Percentiles rank a stretch among this genome's conserved stretches.
These are phyloP conservation scores for Eretmochelys imbricata DNA, from an alignment of 2,113 vertebrate species.

Conservation along the genomic window DNA sequence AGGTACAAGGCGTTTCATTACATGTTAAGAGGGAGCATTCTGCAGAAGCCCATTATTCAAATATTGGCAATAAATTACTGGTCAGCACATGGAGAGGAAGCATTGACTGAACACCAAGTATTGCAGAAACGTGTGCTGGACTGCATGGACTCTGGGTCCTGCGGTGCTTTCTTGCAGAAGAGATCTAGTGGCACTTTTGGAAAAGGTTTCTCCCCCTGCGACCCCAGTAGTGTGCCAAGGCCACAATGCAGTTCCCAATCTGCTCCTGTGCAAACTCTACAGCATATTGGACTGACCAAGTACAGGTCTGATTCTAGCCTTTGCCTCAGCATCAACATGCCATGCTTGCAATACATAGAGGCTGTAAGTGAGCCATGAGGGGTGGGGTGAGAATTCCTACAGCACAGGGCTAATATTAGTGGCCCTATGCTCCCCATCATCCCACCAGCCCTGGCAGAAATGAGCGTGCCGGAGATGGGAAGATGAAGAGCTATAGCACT, in stretches of 20 bases:
- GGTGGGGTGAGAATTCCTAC: background rate
- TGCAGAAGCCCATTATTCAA: background rate
- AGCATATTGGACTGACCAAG: background rate
- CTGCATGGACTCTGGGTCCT: background rate
- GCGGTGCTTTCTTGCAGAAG: background rate
- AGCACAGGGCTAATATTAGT: background rate
- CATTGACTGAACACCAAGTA: background rate
- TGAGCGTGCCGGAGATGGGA: background rate
- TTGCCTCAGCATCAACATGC: background rate
- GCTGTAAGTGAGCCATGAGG: background rate
- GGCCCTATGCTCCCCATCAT: background rate
- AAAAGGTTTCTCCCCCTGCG: background rate
- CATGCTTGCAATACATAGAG: background rate
- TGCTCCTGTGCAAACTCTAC: background rate
- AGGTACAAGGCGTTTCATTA: background rate
- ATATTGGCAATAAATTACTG: background rate
- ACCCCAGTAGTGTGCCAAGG: background rate
- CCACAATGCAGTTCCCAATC: background rate
- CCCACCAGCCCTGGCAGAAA: background rate
- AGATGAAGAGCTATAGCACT: background rate
- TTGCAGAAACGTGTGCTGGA: background rate
- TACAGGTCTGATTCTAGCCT: rapidly evolving
- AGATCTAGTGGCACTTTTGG: background rate
- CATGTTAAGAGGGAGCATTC: background rate
- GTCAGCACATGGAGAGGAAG: background rate